Percentiles rank a stretch among this genome's conserved stretches.
phyloP scores from a whole-genome alignment of 1,140 invertebrate species.

The Aphaenogaster rudis region DNA sequence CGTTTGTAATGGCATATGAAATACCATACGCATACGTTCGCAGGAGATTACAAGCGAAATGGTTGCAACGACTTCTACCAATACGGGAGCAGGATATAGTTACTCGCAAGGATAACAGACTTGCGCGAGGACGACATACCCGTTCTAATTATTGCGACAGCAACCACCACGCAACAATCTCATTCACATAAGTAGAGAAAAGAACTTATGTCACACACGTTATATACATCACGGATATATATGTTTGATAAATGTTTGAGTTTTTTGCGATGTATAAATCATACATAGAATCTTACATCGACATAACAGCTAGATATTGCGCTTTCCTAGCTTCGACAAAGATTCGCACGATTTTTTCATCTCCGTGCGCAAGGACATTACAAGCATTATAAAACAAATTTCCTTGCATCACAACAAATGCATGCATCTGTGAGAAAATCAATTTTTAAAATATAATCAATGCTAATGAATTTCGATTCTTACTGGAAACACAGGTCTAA shows the following conservation, averaged over 20 bases:
- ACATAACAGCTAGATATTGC: slow-evolving; percentile 47
- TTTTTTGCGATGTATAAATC: slow-evolving; percentile 46
- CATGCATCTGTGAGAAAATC: slow-evolving; percentile 13
- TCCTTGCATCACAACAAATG: slow-evolving; percentile 30
- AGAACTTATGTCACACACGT: slow-evolving; percentile 40
- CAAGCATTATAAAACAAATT: slow-evolving; percentile 47
- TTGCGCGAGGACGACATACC: slow-evolving; percentile 62
- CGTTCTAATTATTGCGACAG: slow-evolving; percentile 64
- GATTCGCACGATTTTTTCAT: slow-evolving; percentile 56
- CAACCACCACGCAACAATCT: slow-evolving; percentile 62
- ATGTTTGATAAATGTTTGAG: slow-evolving; percentile 7
- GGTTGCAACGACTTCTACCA: slow-evolving; percentile 67
- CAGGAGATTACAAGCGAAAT: slow-evolving; percentile 72
- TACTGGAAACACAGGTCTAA: slow-evolving; percentile 62
- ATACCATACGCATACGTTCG: slow-evolving; percentile 51
- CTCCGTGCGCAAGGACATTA: slow-evolving; percentile 35
- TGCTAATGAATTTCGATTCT: slow-evolving; percentile 32
- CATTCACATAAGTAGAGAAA: slow-evolving; percentile 70
- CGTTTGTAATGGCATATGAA: background rate
- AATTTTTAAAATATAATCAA: slow-evolving; percentile 37
- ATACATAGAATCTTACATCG: slow-evolving; percentile 41
- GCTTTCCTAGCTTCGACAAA: slow-evolving; percentile 64
- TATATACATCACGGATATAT: background rate
- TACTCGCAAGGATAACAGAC: slow-evolving; percentile 74
- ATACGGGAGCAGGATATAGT: slow-evolving; percentile 70